Percentiles rank a stretch among this genome's conserved stretches.
Evolutionary conservation across 2,797 vertebrate species (phyloP).

Genomic region (Ctenopoma multispine): DNA sequence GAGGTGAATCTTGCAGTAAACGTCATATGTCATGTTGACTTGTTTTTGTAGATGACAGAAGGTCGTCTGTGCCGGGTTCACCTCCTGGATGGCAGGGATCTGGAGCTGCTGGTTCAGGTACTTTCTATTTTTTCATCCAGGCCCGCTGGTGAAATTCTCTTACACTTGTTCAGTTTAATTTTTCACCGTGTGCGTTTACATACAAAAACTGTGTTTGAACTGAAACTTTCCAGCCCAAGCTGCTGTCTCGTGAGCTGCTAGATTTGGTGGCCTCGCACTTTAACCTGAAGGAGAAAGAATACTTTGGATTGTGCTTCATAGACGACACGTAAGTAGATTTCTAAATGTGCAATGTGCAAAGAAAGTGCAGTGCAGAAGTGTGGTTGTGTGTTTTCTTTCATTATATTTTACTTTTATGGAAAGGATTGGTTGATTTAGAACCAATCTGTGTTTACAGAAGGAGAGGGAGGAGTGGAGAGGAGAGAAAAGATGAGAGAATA

Average conservation of each 20-base stretch:
- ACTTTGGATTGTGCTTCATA: slow-evolving; percentile 94
- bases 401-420: slow-evolving; percentile 14
- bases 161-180: too few relatives aligned
- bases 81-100: slow-evolving; percentile 93
- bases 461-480: not conserved
- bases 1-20: slow-evolving; percentile 6
- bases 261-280: slow-evolving; percentile 98
- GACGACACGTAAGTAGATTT: slow-evolving; percentile 91
- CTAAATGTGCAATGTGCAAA: not conserved
- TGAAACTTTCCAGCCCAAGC: slow-evolving; percentile 88
- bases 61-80: slow-evolving; percentile 94
- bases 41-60: slow-evolving; percentile 92
- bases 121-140: not conserved
- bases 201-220: slow-evolving; percentile 3
- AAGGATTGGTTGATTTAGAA: slow-evolving; percentile 23
- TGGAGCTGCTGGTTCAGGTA: slow-evolving; percentile 99
- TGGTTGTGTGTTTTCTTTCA: not conserved
- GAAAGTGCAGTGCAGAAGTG: not conserved
- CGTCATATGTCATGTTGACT: slow-evolving; percentile 24
- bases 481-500: not conserved
- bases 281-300: slow-evolving; percentile 98
- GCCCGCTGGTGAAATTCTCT: not conserved
- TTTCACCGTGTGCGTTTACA: not conserved
- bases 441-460: not conserved
- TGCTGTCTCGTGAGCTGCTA: slow-evolving; percentile 93